Evolutionary conservation across 2,113 vertebrate species (phyloP), one percentile per base, ranked within the genome.

Genomic region (Carlito syrichta): DNA sequence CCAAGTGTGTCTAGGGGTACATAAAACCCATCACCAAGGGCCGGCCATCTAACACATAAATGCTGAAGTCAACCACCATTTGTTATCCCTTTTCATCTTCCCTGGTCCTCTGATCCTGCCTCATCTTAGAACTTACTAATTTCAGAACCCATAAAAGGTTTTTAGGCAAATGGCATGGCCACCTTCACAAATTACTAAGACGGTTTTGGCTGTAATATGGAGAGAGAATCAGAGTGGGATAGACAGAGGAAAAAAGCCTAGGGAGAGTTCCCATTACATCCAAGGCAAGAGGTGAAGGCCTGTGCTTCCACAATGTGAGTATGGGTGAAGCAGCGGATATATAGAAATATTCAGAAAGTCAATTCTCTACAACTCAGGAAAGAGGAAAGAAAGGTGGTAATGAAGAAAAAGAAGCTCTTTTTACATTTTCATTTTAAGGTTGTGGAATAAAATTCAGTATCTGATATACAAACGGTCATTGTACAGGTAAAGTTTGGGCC

Each of bases 381-480:
- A 73, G 4, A 92, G 79, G 16, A 50, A 87, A 94, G 8, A 54
- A 74, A 73, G 45, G 6, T 58, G 48, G 79, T 71, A 71, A 79
- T 52, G 14, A 66, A 66, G 14, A 38, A 32, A 81, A n/a, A n/a
- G n/a, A n/a, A n/a, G n/a, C n/a, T n/a, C n/a, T n/a, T n/a, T n/a
- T n/a, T n/a, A n/a, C n/a, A n/a, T n/a, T n/a, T n/a, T n/a, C n/a
- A n/a, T n/a, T n/a, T n/a, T n/a, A n/a, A n/a, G n/a, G n/a, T n/a
- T n/a, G n/a, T n/a, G n/a, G n/a, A n/a, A n/a, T n/a, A n/a, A n/a
- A n/a, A n/a, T n/a, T n/a, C n/a, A n/a, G n/a, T n/a, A n/a, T n/a
- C n/a, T n/a, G n/a, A n/a, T n/a, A n/a, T n/a, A n/a, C n/a, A n/a
- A n/a, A n/a, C n/a, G n/a, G n/a, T n/a, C n/a, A n/a, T n/a, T n/a